Conservation (phyloP, 2,113 vertebrate species). For the Brachyistius frenatus region DNA sequence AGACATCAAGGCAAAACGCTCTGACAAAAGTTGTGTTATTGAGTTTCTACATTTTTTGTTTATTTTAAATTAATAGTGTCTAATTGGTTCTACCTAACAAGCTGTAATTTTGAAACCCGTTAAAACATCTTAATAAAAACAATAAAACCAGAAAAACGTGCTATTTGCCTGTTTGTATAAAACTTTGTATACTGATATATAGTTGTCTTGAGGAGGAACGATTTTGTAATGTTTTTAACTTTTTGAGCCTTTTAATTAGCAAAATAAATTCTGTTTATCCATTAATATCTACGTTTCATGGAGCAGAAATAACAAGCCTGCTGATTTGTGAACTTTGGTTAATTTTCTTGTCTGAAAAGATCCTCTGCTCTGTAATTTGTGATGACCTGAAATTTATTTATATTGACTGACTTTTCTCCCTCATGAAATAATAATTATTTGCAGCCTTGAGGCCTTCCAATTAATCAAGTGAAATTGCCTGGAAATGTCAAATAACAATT, state of each 20-base stretch:
- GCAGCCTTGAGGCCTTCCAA: conserved; percentile 34
- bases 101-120: not conserved
- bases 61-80: conserved; percentile 7
- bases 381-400: conserved; percentile 42
- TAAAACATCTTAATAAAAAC: not conserved
- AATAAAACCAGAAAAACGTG: not conserved
- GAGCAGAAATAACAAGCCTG: not conserved
- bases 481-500: conserved; percentile 52
- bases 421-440: conserved; percentile 55
- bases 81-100: not conserved
- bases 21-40: conserved; percentile 11
- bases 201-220: not conserved
- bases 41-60: conserved; percentile 5
- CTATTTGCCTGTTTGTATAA: not conserved
- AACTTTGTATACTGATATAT: not conserved
- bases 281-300: not conserved
- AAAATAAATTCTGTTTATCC: not conserved
- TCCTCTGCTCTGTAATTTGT: conserved; percentile 26
- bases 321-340: conserved; percentile 9
- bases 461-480: conserved; percentile 41
- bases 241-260: not conserved
- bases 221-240: not conserved
- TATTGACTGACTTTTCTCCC: conserved; percentile 14
- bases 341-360: conserved; percentile 24
- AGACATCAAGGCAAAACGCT: conserved; percentile 15